Percentiles rank a stretch among this genome's conserved stretches.
Conservation (phyloP, 2,888 invertebrate genomes). For the Phorcus lineatus region DNA sequence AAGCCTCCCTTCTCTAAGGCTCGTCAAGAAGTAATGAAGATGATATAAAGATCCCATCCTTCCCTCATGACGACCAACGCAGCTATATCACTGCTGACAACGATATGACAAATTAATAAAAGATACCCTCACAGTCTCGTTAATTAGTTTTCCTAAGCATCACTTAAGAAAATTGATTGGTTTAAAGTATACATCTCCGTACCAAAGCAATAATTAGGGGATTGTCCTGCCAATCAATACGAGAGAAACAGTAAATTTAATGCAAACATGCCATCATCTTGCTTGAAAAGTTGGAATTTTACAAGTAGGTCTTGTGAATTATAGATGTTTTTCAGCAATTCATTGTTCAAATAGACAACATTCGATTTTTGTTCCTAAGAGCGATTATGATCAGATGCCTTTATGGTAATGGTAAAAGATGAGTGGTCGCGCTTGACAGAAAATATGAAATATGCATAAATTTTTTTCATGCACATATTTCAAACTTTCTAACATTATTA, state of each 20-base stretch:
- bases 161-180: neutral
- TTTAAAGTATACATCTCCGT: neutral
- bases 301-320: neutral
- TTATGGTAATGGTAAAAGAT: too few relatives aligned
- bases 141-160: conserved; percentile 10
- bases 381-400: too few relatives aligned
- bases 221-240: neutral
- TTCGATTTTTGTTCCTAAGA: too few relatives aligned
- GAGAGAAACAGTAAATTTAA: neutral
- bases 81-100: neutral
- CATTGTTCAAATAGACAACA: too few relatives aligned
- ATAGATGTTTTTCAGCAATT: neutral
- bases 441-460: too few relatives aligned
- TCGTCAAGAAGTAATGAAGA: too few relatives aligned
- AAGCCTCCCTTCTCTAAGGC: too few relatives aligned
- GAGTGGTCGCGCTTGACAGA: too few relatives aligned
- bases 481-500: too few relatives aligned
- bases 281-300: neutral
- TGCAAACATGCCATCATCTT: neutral
- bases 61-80: neutral
- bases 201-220: neutral
- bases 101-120: conserved; percentile 4
- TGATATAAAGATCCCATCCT: too few relatives aligned
- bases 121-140: neutral
- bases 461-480: too few relatives aligned